Percentiles rank a stretch among this genome's conserved stretches.
Evolutionary conservation across 1,140 invertebrate genomes (phyloP).

Genomic region (Eubasilissa regina): DNA sequence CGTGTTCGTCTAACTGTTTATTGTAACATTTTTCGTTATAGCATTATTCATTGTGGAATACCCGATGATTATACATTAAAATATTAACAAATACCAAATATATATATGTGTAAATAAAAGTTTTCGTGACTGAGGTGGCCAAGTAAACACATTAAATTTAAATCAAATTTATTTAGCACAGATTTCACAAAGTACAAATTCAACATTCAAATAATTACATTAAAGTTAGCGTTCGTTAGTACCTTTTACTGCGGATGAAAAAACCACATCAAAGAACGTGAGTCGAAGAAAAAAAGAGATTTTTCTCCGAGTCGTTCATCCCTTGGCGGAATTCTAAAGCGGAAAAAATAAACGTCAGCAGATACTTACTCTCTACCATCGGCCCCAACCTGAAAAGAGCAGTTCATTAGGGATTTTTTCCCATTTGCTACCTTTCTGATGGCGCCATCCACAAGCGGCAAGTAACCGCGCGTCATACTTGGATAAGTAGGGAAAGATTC

Average conservation of each 20-base stretch:
- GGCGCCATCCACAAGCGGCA: background rate
- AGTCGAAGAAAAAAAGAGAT: background rate
- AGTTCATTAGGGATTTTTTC: constrained; percentile 1
- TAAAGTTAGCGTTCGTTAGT: too few relatives aligned
- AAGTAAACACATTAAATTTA: too few relatives aligned
- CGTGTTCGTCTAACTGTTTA: too few relatives aligned
- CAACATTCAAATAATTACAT: too few relatives aligned
- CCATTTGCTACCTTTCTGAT: background rate
- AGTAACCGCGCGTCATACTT: background rate
- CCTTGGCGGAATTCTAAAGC: constrained; percentile 3
- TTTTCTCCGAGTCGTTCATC: background rate
- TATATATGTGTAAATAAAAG: too few relatives aligned
- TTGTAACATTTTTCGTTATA: too few relatives aligned
- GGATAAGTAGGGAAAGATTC: background rate
- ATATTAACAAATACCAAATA: too few relatives aligned
- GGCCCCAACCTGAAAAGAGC: background rate
- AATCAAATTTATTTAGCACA: too few relatives aligned
- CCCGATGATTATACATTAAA: too few relatives aligned
- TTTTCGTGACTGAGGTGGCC: too few relatives aligned
- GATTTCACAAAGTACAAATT: too few relatives aligned
- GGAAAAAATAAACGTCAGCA: constrained; percentile 20
- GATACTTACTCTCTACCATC: background rate
- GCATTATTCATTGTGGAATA: too few relatives aligned
- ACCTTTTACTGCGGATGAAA: constrained; percentile 14
- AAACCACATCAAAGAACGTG: background rate